Base-by-base conservation (phyloP, 2,113 vertebrate species). In the Heterotilapia buettikoferi region DNA sequence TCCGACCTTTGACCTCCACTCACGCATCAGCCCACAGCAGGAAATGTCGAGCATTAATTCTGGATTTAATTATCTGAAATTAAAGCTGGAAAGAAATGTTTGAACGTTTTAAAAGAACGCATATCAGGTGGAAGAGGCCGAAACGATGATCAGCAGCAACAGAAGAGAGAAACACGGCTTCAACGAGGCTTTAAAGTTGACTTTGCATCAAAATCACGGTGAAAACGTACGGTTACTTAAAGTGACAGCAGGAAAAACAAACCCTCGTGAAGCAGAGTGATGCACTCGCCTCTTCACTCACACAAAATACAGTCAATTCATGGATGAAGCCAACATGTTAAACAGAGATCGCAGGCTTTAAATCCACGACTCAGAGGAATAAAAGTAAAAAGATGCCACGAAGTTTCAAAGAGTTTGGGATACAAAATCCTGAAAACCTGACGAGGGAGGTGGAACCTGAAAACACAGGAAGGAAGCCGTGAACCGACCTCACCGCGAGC, bases 401-500 rank as follows among this genome's bases (percentile, higher is more conserved):
- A 21, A 11, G 52, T 40, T 40, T 40, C 19, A 68, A 13, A 68
- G 0, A 68, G n/a, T 40, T 21, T 21, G 4, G 43, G 2, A 71
- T 0, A 0, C 9, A 2, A 68, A 68, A 24, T 24, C 66, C 13
- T 16, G 36, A 9, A 2, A 68, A 14, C 6, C 63, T 21, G 36
- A 40, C 3, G 1, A 68, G 63, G n/a, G n/a, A 63, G 59, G 31
- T 19, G 18, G 59, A 45, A 6, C 43, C 43, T 13, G 12, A 13
- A 36, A 36, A 36, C 29, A n/a, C 0, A 36, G 29, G 16, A 36
- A 68, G 63, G 19, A 68, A 21, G 19, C 33, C 0, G 3, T 6
- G 63, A 66, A 0, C 6, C 0, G 18, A 36, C 31, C 4, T n/a
- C 31, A 66, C 0, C 4, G 33, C 2, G 6, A 43, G 66, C 66